These are phyloP conservation scores for Caenorhabditis elegans DNA, from an alignment of 1,140 invertebrate genomes.

Conservation along the genomic window WBcel235 BX284602.5:8852001-8852500, in stretches of 20 bases:
- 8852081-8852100: conserved; percentile 30
- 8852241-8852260: conserved; percentile 9
- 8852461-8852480: background rate
- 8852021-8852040: conserved; percentile 35
- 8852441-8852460: conserved; percentile 30
- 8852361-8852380: conserved; percentile 16
- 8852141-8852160: background rate
- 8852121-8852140: background rate
- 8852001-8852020: conserved; percentile 37
- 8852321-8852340: background rate
- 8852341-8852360: background rate
- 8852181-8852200: conserved; percentile 24
- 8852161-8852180: background rate
- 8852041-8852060: background rate
- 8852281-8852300: background rate
- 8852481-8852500: background rate
- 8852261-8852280: conserved; percentile 2
- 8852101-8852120: background rate
- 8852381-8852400: background rate
- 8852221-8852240: background rate
- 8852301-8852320: conserved; percentile 2
- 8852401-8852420: conserved; percentile 23
- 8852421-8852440: background rate
- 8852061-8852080: conserved; percentile 12
- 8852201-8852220: conserved; percentile 4